Base-by-base conservation (phyloP, 2,888 invertebrate genomes). In the Maniola hyperantus region DNA sequence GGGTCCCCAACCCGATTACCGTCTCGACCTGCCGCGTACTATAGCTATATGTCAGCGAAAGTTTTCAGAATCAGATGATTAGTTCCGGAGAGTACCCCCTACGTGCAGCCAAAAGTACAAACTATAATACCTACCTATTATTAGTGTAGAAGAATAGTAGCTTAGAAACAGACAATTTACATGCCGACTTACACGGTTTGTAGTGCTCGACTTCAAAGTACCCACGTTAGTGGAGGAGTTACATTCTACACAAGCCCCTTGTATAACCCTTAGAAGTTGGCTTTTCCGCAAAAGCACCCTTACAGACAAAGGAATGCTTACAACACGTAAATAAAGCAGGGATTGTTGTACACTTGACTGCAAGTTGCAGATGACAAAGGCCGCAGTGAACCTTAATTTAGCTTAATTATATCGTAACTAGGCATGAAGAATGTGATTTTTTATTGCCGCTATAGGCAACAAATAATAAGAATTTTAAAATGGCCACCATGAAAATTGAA, bases 331-430 rank as follows among this genome's bases (percentile, higher is more conserved):
- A 67, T 65, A 58, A 60, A 67, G 65, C 67, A 50, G 44, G 33
- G 64, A 64, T 58, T 66, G 67, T 67, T 64, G 58, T 66, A 63
- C 57, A 57, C 39, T 64, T 66, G 58, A 55, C 64, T 62, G 57
- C 61, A 57, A 69, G 61, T 66, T 65, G 66, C 67, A 64, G 64
- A 69, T 72, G 66, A 71, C 72, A 73, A 72, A 72, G 70, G 72
- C 62, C 66, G 54, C 57, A 66, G 68, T 68, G 65, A 74, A 69
- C 63, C 66, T 61, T 73, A 71, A 71, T 80, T 82, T 72, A 76
- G 72, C 76, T 76, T 75, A 76, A 78, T 80, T 80, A 78, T 18
- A 15, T 7, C 5, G 5, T 44, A 44, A 44, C 58, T 61, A 72
- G 71, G 78, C 74, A 71, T 36, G 0, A 8, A 36, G n/a, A n/a